phyloP scores from a whole-genome alignment of 2,113 vertebrate genomes.

The Ariopsis seemanni region DNA sequence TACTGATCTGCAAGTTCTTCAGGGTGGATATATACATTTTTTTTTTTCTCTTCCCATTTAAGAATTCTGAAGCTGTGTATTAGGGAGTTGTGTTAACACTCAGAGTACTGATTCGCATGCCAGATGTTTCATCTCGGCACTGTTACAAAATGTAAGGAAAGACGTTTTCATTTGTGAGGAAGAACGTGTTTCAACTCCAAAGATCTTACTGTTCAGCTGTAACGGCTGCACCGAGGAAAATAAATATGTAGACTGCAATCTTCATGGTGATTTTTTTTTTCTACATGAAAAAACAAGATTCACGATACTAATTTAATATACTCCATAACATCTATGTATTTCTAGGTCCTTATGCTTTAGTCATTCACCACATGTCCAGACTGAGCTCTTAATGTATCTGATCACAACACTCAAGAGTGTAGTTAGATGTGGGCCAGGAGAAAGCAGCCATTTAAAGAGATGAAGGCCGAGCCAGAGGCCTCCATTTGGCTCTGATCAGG shows the following conservation, averaged over 20 bases:
- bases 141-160: conserved; percentile 58
- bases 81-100: conserved; percentile 54
- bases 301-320: not conserved
- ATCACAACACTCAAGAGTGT: conserved; percentile 18
- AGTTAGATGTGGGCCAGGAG: conserved; percentile 39
- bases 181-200: not conserved
- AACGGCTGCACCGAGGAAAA: not conserved
- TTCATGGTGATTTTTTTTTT: not conserved
- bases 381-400: conserved; percentile 29
- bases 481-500: conserved; percentile 42
- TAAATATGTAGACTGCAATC: not conserved
- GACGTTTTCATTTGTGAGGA: not conserved
- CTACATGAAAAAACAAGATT: not conserved
- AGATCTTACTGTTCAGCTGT: not conserved
- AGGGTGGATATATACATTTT: not conserved
- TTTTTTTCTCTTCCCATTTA: conserved; percentile 35
- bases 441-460: conserved; percentile 25
- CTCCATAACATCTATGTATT: not conserved
- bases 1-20: not conserved
- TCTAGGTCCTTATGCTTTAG: not conserved
- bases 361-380: conserved; percentile 14
- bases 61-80: conserved; percentile 67
- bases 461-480: conserved; percentile 27
- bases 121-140: conserved; percentile 66
- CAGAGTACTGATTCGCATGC: conserved; percentile 67